Conservation (phyloP, 1,140 invertebrate genomes). For the Drosophila leontia region DNA sequence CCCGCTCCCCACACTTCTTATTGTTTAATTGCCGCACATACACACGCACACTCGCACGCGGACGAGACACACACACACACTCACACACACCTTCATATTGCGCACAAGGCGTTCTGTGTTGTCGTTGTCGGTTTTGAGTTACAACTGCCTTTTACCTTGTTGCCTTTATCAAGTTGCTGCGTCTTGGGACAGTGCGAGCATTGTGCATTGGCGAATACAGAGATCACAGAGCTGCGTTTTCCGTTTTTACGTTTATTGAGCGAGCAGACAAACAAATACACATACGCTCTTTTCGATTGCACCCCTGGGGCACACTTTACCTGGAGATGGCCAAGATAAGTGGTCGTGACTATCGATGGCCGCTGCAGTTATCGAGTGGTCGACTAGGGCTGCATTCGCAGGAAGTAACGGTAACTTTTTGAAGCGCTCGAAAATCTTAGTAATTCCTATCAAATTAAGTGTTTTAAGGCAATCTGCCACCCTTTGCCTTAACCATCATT, state of each 20-base stretch:
- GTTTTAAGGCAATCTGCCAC: no score
- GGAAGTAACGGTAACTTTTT: not conserved
- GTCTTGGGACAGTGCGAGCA: constrained; percentile 30
- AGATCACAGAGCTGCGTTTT: constrained; percentile 21
- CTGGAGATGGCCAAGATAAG: not conserved
- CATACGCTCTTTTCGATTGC: constrained; percentile 27
- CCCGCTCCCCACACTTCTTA: constrained; percentile 39
- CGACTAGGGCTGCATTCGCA: not conserved
- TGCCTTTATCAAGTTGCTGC: constrained; percentile 66
- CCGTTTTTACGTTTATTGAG: constrained; percentile 33
- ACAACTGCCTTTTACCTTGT: constrained; percentile 66
- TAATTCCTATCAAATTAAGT: no score
- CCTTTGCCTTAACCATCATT: not conserved
- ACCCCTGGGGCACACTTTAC: constrained; percentile 8
- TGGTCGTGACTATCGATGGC: not conserved
- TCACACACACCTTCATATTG: not conserved
- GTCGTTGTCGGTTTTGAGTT: constrained; percentile 63
- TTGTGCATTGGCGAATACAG: constrained; percentile 16
- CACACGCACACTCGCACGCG: constrained; percentile 25
- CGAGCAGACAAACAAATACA: constrained; percentile 47
- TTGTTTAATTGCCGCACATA: constrained; percentile 69
- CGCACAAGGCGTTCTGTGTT: constrained; percentile 50
- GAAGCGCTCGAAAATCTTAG: no score
- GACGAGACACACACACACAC: constrained; percentile 28
- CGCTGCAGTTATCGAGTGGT: no score